Conservation (phyloP, 2,797 vertebrate species). For the Mormyrops attenuatus region DNA sequence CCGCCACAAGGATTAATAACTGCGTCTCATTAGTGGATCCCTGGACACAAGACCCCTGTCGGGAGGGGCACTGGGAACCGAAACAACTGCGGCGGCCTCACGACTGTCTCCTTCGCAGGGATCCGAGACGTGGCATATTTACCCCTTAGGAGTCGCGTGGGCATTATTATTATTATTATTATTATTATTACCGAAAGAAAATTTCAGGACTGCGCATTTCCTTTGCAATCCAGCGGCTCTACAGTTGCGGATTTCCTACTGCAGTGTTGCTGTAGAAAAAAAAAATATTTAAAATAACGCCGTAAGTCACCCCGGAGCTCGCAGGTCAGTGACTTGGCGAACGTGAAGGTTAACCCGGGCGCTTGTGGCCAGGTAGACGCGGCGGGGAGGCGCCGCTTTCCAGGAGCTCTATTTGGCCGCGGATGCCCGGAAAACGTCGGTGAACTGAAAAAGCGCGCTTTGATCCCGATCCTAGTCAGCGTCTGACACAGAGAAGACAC, state of each 20-base stretch:
- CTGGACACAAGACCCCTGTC: conserved; percentile 15
- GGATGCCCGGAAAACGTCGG: neutral
- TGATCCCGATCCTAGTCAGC: neutral
- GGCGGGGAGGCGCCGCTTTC: conserved; percentile 1
- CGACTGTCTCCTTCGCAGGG: neutral
- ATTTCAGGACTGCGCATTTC: neutral
- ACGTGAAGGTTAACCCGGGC: conserved; percentile 10
- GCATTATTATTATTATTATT: neutral
- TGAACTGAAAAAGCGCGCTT: neutral
- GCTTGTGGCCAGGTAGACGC: neutral
- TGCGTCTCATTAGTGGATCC: conserved; percentile 34
- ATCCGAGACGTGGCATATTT: neutral
- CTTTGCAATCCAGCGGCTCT: neutral
- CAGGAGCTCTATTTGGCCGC: neutral
- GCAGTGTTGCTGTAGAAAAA: conserved; percentile 1
- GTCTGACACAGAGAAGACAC: neutral
- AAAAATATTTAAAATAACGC: neutral
- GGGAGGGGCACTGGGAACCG: conserved; percentile 35
- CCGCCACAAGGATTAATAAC: conserved; percentile 38
- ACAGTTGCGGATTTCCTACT: conserved; percentile 6
- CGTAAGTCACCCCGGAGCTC: neutral
- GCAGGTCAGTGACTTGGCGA: conserved; percentile 23
- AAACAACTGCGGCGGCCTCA: conserved; percentile 24
- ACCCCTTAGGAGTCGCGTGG: neutral
- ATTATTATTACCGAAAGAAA: neutral